These are phyloP conservation scores for Gadus chalcogrammus DNA, from an alignment of 2,113 vertebrate species.

Conservation along the genomic window DNA sequence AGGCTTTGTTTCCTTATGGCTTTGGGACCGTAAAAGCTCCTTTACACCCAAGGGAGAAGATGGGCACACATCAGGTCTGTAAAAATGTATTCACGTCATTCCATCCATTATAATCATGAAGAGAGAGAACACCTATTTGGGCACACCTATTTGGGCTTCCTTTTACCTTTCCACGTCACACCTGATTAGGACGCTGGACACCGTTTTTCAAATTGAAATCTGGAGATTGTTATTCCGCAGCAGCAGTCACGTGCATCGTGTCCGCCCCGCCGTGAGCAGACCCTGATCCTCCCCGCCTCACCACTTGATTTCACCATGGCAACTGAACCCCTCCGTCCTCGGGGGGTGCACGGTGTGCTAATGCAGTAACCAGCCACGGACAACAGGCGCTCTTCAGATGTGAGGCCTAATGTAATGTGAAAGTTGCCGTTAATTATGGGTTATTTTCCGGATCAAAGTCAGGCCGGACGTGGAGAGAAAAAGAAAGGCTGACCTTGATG, in stretches of 20 bases:
- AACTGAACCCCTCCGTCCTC: slow-evolving; percentile 22
- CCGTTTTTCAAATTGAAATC: not conserved
- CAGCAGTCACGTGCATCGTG: slow-evolving; percentile 11
- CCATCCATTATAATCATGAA: too few relatives aligned
- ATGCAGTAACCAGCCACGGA: slow-evolving; percentile 33
- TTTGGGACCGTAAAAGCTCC: too few relatives aligned
- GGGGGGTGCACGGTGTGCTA: slow-evolving; percentile 25
- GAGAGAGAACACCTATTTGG: too few relatives aligned
- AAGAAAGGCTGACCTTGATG: slow-evolving; percentile 17
- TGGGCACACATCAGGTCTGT: too few relatives aligned
- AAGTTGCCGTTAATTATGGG: slow-evolving; percentile 37
- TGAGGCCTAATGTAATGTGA: too few relatives aligned
- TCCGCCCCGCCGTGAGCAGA: slow-evolving; percentile 7
- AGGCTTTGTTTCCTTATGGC: too few relatives aligned
- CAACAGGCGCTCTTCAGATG: slow-evolving; percentile 50
- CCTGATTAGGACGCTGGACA: too few relatives aligned
- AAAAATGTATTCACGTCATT: too few relatives aligned
- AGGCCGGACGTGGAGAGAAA: slow-evolving; percentile 32
- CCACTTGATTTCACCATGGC: slow-evolving; percentile 46
- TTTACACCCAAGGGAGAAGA: too few relatives aligned
- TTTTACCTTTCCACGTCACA: too few relatives aligned
- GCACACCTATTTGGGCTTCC: too few relatives aligned
- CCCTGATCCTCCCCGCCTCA: slow-evolving; percentile 15
- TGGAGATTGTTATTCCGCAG: not conserved
- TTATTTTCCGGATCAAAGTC: slow-evolving; percentile 33